Evolutionary conservation across 2,888 invertebrate species (phyloP).

Genomic region (Ernsta delagoae): DNA sequence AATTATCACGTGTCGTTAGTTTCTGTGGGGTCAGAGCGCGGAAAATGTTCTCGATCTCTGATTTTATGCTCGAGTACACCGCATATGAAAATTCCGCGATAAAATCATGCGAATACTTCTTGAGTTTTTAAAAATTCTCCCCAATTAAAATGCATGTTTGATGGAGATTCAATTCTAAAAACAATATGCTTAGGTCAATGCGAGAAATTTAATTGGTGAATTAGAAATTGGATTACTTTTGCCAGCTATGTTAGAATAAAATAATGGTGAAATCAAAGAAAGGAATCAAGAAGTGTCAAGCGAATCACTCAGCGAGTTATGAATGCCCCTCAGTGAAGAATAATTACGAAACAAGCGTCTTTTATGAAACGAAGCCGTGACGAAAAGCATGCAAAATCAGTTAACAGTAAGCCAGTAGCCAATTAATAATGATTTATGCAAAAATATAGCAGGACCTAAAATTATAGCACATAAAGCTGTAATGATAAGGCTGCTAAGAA

Average conservation of each 20-base stretch:
- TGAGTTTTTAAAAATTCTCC: background rate
- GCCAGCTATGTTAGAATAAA: background rate
- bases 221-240: too few relatives aligned
- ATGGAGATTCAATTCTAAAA: background rate
- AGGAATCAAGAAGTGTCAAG: background rate
- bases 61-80: slow-evolving; percentile 21
- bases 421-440: background rate
- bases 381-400: background rate
- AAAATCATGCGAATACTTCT: too few relatives aligned
- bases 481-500: too few relatives aligned
- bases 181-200: background rate
- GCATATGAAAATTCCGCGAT: background rate
- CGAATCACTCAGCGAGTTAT: background rate
- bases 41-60: slow-evolving; percentile 16
- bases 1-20: slow-evolving; percentile 35
- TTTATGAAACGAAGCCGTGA: background rate
- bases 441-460: background rate
- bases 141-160: background rate
- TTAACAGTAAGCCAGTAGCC: background rate
- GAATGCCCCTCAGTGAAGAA: background rate
- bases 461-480: too few relatives aligned
- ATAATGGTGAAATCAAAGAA: background rate
- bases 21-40: slow-evolving; percentile 14
- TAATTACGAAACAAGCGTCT: background rate
- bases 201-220: background rate